These are phyloP conservation scores for Phrynocephalus vlangalii DNA, from an alignment of 2,797 vertebrate genomes.

Conservation along the genomic window DNA sequence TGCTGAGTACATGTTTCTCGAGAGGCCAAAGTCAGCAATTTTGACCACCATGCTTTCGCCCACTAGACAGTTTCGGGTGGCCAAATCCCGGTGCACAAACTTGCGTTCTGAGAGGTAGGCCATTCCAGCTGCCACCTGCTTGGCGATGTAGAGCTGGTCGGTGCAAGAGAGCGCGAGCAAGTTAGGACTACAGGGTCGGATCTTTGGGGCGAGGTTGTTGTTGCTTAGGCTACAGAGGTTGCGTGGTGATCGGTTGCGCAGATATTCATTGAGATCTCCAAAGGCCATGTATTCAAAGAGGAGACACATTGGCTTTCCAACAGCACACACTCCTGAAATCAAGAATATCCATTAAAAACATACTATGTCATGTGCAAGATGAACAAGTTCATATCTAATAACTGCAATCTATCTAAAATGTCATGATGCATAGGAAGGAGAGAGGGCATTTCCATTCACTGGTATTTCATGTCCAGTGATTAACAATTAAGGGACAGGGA, in stretches of 20 bases:
- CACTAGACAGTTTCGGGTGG: slow-evolving; percentile 96
- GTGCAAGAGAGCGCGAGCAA: slow-evolving; percentile 80
- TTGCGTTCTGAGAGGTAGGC: slow-evolving; percentile 96
- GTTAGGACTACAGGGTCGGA: slow-evolving; percentile 78
- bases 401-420: background rate
- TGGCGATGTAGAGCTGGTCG: slow-evolving; percentile 91
- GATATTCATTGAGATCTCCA: slow-evolving; percentile 94
- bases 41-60: slow-evolving; percentile 95
- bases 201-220: slow-evolving; percentile 76
- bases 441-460: background rate
- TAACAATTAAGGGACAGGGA: background rate
- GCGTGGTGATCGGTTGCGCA: slow-evolving; percentile 85
- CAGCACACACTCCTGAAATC: slow-evolving; percentile 93
- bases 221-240: slow-evolving; percentile 81
- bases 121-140: slow-evolving; percentile 95
- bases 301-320: slow-evolving; percentile 97
- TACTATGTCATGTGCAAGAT: background rate
- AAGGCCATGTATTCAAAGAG: slow-evolving; percentile 99
- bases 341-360: background rate
- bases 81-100: slow-evolving; percentile 97
- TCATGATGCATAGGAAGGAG: background rate
- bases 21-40: slow-evolving; percentile 97
- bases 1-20: slow-evolving; percentile 95
- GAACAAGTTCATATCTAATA: background rate
- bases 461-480: background rate